Percentiles rank a stretch among this genome's conserved stretches.
phyloP scores from a whole-genome alignment of 2,888 invertebrate genomes.

The Drosophila longiperda region DNA sequence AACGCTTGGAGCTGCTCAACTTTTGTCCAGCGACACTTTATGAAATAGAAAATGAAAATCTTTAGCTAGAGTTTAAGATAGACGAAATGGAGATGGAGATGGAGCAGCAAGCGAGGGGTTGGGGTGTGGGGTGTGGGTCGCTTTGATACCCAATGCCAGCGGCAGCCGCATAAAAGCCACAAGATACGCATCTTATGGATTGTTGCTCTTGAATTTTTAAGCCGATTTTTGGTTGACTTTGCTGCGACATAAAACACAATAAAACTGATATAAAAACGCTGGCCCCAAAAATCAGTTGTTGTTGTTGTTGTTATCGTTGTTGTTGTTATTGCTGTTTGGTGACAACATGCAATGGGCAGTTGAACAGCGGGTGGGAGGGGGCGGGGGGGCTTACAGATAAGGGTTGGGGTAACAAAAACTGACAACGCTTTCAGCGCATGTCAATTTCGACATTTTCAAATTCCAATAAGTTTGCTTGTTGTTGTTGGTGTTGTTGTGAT shows the following conservation, averaged over 20 bases:
- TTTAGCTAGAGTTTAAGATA: conserved; percentile 27
- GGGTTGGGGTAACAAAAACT: conserved; percentile 20
- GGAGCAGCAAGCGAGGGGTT: background rate
- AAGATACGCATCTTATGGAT: conserved; percentile 72
- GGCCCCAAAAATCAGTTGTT: conserved; percentile 1
- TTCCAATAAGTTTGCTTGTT: conserved; percentile 64
- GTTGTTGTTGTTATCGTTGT: conserved; percentile 21
- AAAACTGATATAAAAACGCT: conserved; percentile 57
- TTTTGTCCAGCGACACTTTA: conserved; percentile 55
- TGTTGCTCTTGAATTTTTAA: conserved; percentile 64
- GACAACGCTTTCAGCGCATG: conserved; percentile 63
- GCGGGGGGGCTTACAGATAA: background rate
- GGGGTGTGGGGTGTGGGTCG: background rate
- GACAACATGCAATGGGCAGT: conserved; percentile 38
- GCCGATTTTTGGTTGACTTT: conserved; percentile 60
- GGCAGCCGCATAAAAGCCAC: conserved; percentile 58
- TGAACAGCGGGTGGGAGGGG: background rate
- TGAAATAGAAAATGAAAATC: conserved; percentile 63
- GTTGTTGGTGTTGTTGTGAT: conserved; percentile 35
- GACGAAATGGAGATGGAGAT: background rate
- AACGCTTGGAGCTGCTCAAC: conserved; percentile 45
- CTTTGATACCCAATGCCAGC: conserved; percentile 27
- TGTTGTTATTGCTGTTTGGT: conserved; percentile 29
- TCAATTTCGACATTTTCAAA: conserved; percentile 70
- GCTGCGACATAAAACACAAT: conserved; percentile 71